Conservation (phyloP, 2,888 invertebrate genomes). For the Argyresthia goedartella region DNA sequence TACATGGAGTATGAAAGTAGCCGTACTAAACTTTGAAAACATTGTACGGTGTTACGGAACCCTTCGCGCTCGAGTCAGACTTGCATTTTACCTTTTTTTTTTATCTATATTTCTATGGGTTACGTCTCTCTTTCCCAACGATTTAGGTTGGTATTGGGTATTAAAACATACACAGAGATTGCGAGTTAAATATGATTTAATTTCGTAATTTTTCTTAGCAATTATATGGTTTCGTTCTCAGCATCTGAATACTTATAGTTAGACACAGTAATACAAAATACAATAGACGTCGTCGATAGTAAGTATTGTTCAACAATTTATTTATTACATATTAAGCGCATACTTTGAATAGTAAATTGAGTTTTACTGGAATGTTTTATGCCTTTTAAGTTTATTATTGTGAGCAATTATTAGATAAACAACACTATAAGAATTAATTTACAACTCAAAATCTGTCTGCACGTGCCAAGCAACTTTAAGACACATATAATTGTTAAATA, state of each 20-base stretch:
- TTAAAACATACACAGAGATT: conserved; percentile 20
- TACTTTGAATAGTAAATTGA: conserved; percentile 43
- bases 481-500: neutral
- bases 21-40: no score
- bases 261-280: conserved; percentile 42
- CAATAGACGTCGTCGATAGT: conserved; percentile 41
- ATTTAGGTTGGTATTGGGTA: neutral
- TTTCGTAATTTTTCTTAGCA: conserved; percentile 70
- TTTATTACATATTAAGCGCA: conserved; percentile 56
- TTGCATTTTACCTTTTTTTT: no score
- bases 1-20: no score
- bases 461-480: no score
- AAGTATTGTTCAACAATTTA: conserved; percentile 31
- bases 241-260: conserved; percentile 62
- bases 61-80: no score
- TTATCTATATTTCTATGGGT: neutral
- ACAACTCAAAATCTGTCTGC: no score
- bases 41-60: no score
- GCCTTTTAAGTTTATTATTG: conserved; percentile 31
- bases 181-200: conserved; percentile 71
- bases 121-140: neutral
- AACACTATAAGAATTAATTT: no score
- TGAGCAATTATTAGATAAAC: conserved; percentile 3
- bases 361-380: conserved; percentile 51
- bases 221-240: conserved; percentile 65